Evolutionary conservation across 2,113 vertebrate species (phyloP).

Genomic region (Polypterus bichir): DNA sequence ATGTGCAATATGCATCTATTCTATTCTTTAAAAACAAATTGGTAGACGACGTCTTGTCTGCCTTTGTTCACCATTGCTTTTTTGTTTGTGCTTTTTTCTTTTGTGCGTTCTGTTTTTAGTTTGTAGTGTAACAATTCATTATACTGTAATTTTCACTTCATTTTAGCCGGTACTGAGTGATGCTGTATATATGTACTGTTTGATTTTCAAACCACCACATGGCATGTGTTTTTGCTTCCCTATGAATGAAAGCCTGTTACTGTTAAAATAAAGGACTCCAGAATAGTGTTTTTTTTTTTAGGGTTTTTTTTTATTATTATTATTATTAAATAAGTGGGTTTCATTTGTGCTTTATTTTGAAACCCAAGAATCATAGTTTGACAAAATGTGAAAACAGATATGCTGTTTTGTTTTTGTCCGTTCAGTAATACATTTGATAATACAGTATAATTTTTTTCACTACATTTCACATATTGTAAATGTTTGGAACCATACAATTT

Average conservation of each 20-base stretch:
- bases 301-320: too few relatives aligned
- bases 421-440: slow-evolving; percentile 64
- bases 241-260: slow-evolving; percentile 72
- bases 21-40: slow-evolving; percentile 62
- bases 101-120: slow-evolving; percentile 38
- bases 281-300: slow-evolving; percentile 61
- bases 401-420: slow-evolving; percentile 47
- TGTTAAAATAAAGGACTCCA: slow-evolving; percentile 79
- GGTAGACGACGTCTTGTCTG: slow-evolving; percentile 53
- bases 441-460: slow-evolving; percentile 65
- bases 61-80: slow-evolving; percentile 51
- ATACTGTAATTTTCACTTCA: slow-evolving; percentile 80
- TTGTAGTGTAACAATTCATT: slow-evolving; percentile 71
- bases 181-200: slow-evolving; percentile 79
- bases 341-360: too few relatives aligned
- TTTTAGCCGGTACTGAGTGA: slow-evolving; percentile 99
- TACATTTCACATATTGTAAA: slow-evolving; percentile 79
- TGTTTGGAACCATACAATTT: slow-evolving; percentile 84
- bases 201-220: slow-evolving; percentile 78
- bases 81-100: slow-evolving; percentile 25
- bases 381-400: slow-evolving; percentile 51
- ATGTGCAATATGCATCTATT: slow-evolving; percentile 96
- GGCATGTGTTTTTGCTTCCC: slow-evolving; percentile 79
- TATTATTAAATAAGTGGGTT: too few relatives aligned
- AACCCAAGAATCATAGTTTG: too few relatives aligned